phyloP scores from a whole-genome alignment of 1,140 invertebrate genomes.

The Campoletis sonorensis region DNA sequence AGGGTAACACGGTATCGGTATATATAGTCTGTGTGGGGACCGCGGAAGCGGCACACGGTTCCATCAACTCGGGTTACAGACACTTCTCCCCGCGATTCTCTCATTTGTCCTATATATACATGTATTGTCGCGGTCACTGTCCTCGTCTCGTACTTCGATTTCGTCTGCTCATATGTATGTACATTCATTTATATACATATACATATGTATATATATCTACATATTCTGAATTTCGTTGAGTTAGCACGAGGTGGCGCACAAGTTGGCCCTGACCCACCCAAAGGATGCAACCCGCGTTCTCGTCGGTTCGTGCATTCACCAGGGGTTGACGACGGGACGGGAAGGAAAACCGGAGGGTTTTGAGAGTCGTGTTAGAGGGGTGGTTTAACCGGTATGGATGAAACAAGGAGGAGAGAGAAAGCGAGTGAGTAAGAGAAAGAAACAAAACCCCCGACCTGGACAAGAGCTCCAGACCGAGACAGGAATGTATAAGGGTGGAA shows the following conservation, averaged over 20 bases:
- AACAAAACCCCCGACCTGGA: conserved; percentile 27
- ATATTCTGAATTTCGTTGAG: not conserved
- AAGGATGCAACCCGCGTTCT: conserved; percentile 67
- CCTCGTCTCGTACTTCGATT: conserved; percentile 13
- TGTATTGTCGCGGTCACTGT: conserved; percentile 36
- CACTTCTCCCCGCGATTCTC: no score
- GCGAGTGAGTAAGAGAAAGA: not conserved
- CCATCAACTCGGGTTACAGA: conserved; percentile 60
- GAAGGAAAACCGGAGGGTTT: not conserved
- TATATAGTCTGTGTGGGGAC: conserved; percentile 62
- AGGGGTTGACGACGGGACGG: not conserved
- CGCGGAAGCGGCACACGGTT: conserved; percentile 56
- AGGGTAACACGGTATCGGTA: no score
- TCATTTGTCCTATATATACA: conserved; percentile 18
- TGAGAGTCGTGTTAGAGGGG: conserved; percentile 9
- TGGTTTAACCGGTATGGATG: conserved; percentile 27
- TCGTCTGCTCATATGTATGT: not conserved
- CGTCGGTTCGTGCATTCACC: conserved; percentile 33
- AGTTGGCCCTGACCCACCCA: conserved; percentile 75
- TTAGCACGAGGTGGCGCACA: conserved; percentile 18
- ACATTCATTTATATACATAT: no score
- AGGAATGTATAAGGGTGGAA: conserved; percentile 47
- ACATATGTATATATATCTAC: not conserved
- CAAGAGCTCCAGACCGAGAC: conserved; percentile 35
- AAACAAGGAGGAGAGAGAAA: not conserved